phyloP scores from a whole-genome alignment of 2,797 vertebrate species.

The Mycteria americana region DNA sequence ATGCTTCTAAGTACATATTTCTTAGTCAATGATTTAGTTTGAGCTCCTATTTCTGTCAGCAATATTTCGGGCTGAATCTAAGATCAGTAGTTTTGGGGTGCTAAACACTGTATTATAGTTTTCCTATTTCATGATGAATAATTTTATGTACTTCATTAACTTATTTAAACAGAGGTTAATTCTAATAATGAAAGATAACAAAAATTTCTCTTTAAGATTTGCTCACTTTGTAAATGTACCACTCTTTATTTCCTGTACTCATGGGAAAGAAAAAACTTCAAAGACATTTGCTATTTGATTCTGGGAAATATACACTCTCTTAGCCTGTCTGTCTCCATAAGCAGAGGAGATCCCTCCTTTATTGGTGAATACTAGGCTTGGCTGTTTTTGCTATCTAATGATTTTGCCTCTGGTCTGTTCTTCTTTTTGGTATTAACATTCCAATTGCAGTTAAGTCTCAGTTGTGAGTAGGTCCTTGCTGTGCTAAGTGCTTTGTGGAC shows the following conservation, averaged over 20 bases:
- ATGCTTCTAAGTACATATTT: not conserved
- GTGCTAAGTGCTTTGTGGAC: not conserved
- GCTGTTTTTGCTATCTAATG: not conserved
- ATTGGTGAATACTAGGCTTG: not conserved
- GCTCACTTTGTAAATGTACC: not conserved
- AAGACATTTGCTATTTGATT: not conserved
- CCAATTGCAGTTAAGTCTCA: not conserved
- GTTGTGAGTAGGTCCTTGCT: not conserved
- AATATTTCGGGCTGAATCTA: not conserved
- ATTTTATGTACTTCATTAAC: constrained; percentile 10
- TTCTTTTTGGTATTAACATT: not conserved
- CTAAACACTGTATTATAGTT: not conserved
- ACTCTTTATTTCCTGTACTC: not conserved
- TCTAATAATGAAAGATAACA: constrained; percentile 22
- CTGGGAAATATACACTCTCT: not conserved
- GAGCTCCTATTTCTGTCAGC: constrained; percentile 1
- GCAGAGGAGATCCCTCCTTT: not conserved
- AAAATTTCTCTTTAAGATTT: constrained; percentile 2
- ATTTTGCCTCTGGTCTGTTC: not conserved
- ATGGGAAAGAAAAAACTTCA: not conserved
- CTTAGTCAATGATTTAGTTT: not conserved
- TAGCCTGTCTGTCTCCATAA: not conserved
- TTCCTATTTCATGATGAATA: not conserved
- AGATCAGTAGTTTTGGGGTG: not conserved
- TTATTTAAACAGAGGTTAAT: not conserved